Evolutionary conservation across 2,113 vertebrate species (phyloP), one percentile per base, ranked within the genome.

Genomic region (Seriola quinqueradiata): DNA sequence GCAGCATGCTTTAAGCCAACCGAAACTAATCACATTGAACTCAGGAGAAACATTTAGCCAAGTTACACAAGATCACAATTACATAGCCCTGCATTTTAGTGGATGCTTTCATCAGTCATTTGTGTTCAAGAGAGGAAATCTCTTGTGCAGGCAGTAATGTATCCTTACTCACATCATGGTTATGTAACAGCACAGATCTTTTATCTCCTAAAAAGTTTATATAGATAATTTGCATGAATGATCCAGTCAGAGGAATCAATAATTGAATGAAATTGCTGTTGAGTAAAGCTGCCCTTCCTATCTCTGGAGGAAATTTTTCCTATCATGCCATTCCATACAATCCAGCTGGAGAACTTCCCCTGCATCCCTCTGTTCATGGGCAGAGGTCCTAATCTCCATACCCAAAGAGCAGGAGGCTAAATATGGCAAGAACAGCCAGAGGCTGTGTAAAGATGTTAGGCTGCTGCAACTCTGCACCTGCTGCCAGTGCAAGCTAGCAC

Each of bases 401-500:
- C 79, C 84, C 66, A 79, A n/a, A 75, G 73, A 82, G 83, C 77
- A 75, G 79, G 71, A 65, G 78, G 87, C 91, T 92, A 93, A 91
- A 94, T 84, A 92, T 89, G 92, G 88, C 84, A 77, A 64, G 65
- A 58, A 38, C 46, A 71, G 76, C 82, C 83, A 83, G 57, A 77
- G 65, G 64, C 63, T 85, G 60, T 79, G 87, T 84, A 93, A 93
- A 94, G 92, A 94, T 94, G 93, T 92, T 80, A 73, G 61, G 58
- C 68, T 83, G 80, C 79, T 67, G 89, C 66, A 89, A 79, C 48
- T 80, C 75, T 84, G 89, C 94, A 95, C 94, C 94, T 95, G 94
- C 93, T 94, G 72, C 77, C 68, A 77, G 79, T 23, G 70, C 61
- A 38, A 82, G 83, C 70, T 88, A 90, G 90, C 79, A 83, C 14